A percentile compares a stretch with the other conserved stretches of the same genome.
Evolutionary conservation across 2,113 vertebrate species (phyloP).

Genomic region (Choloepus hoffmanni): DNA sequence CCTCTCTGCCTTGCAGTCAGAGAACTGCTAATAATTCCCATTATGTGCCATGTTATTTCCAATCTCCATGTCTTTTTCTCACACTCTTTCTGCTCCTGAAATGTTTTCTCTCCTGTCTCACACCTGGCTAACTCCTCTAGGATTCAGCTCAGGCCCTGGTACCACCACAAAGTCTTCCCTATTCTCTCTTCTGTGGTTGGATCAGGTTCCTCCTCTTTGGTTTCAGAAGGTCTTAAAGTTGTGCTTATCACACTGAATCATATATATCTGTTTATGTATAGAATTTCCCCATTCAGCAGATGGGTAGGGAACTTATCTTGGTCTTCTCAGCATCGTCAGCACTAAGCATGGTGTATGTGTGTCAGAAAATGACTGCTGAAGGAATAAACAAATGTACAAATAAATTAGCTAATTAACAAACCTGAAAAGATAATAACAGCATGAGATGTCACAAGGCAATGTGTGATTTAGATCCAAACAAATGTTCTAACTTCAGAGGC

Average conservation of each 20-base stretch:
- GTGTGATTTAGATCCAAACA: slow-evolving; percentile 48
- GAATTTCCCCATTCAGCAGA: not conserved
- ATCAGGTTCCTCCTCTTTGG: slow-evolving; percentile 9
- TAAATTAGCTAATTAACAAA: slow-evolving; percentile 46
- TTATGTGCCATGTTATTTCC: not conserved
- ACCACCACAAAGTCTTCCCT: not conserved
- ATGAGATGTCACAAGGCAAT: slow-evolving; percentile 35
- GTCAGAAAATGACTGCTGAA: slow-evolving; percentile 9
- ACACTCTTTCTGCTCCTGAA: not conserved
- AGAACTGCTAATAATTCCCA: not conserved
- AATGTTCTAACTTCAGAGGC: not conserved
- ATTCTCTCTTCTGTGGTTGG: not conserved
- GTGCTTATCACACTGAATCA: not conserved
- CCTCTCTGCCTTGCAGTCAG: not conserved
- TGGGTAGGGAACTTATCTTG: not conserved
- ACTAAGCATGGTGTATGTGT: not conserved
- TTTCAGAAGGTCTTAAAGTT: not conserved
- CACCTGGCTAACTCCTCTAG: not conserved
- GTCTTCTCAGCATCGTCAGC: not conserved
- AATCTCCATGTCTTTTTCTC: not conserved
- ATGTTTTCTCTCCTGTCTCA: not conserved
- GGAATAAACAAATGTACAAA: slow-evolving; percentile 27
- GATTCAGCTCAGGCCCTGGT: not conserved
- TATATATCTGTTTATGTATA: not conserved
- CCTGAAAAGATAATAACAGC: not conserved